A percentile compares a stretch with the other conserved stretches of the same genome.
Evolutionary conservation across 2,113 vertebrate genomes (phyloP).

Genomic region (Laticauda laticaudata): DNA sequence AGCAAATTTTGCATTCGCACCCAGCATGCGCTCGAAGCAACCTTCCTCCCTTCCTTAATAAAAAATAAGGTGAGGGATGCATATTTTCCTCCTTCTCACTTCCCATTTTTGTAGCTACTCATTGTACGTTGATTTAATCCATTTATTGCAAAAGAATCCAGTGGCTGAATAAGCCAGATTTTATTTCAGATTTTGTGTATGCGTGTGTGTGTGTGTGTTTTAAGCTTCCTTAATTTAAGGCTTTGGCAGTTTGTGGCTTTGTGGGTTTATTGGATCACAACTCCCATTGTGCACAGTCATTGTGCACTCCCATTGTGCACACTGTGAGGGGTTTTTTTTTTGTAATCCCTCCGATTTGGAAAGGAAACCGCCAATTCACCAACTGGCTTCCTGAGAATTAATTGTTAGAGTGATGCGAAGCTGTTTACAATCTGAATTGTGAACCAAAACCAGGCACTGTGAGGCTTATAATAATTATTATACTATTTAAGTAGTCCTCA

Average conservation of each 20-base stretch:
- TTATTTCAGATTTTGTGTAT: background rate
- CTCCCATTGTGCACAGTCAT: background rate
- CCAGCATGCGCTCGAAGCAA: background rate
- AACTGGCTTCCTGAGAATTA: background rate
- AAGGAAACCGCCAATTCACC: background rate
- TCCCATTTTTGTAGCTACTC: background rate
- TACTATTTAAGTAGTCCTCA: background rate
- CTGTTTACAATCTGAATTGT: background rate
- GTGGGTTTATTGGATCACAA: background rate
- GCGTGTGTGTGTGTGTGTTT: background rate
- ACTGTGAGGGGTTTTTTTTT: background rate
- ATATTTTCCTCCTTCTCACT: background rate
- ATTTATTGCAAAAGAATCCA: background rate
- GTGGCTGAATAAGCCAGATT: background rate
- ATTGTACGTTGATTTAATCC: background rate
- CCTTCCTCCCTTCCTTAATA: background rate
- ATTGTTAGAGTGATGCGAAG: background rate
- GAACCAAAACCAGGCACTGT: background rate
- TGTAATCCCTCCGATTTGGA: background rate
- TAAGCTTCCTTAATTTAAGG: background rate
- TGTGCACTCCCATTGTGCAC: background rate
- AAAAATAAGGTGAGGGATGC: background rate
- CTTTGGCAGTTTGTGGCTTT: background rate
- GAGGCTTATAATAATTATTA: too few species aligned
- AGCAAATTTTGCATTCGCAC: background rate